These are phyloP conservation scores for Lordiphosa collinella DNA, from an alignment of 1,140 invertebrate genomes.

Conservation along the genomic window DNA sequence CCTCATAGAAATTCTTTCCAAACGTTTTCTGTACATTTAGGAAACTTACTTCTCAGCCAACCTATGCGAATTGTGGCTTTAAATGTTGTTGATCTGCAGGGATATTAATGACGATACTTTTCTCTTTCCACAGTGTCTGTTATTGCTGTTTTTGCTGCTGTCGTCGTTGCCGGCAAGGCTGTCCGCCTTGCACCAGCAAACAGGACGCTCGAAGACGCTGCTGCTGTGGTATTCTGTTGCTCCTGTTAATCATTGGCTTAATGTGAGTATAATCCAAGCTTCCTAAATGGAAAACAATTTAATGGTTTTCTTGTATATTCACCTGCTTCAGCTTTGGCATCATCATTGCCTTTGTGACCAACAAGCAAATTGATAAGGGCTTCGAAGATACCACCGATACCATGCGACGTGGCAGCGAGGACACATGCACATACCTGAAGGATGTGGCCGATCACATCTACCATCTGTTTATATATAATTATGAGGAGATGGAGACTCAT, in stretches of 20 bases:
- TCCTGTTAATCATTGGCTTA: conserved; percentile 86
- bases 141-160: conserved; percentile 93
- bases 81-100: too few relatives aligned
- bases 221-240: conserved; percentile 86
- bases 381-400: conserved; percentile 82
- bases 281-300: not conserved
- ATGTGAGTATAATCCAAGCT: conserved; percentile 83
- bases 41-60: too few relatives aligned
- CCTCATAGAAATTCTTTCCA: too few relatives aligned
- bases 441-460: conserved; percentile 85
- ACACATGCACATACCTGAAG: conserved; percentile 85
- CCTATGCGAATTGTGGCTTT: too few relatives aligned
- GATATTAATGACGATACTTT: too few relatives aligned
- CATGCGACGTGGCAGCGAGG: conserved; percentile 82
- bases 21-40: too few relatives aligned
- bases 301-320: conserved; percentile 10
- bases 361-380: conserved; percentile 88
- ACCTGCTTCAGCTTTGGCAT: conserved; percentile 83
- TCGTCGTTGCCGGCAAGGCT: conserved; percentile 87
- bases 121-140: conserved; percentile 80
- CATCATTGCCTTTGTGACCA: conserved; percentile 92
- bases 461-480: conserved; percentile 85
- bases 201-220: conserved; percentile 88
- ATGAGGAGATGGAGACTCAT: conserved; percentile 84
- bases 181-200: conserved; percentile 86